Conservation (phyloP, 2,797 vertebrate genomes). For the Glyptemys insculpta region DNA sequence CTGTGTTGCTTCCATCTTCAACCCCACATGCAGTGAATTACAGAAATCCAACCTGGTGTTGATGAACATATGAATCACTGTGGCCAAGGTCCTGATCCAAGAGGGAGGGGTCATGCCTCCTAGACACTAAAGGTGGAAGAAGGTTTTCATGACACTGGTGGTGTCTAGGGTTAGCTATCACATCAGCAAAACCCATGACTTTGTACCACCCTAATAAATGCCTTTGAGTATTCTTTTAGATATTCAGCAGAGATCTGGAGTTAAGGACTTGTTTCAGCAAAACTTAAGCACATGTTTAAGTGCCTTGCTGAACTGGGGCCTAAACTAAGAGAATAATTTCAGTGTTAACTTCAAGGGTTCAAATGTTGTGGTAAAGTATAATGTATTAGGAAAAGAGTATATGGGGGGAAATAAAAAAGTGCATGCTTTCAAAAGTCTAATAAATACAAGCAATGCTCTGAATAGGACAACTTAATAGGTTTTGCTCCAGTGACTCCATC, state of each 20-base stretch:
- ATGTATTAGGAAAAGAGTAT: background rate
- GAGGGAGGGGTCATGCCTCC: background rate
- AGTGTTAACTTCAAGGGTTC: background rate
- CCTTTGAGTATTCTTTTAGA: background rate
- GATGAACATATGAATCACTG: too few species aligned
- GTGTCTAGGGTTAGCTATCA: background rate
- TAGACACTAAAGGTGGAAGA: background rate
- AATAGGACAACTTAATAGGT: background rate
- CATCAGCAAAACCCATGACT: conserved; percentile 1
- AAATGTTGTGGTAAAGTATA: background rate
- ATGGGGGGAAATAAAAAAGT: background rate
- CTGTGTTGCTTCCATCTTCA: too few species aligned
- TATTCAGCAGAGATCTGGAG: conserved; percentile 4
- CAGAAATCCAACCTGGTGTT: too few species aligned
- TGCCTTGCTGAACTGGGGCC: too few species aligned
- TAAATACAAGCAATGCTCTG: background rate
- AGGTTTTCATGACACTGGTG: background rate
- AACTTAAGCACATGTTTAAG: too few species aligned
- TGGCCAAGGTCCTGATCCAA: too few species aligned
- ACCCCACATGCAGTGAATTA: too few species aligned
- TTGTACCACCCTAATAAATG: background rate
- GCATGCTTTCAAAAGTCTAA: background rate
- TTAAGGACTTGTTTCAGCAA: background rate
- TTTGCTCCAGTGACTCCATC: too few species aligned
- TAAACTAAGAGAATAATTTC: conserved; percentile 1